Evolutionary conservation across 2,113 vertebrate genomes (phyloP).

Genomic region (Excalfactoria chinensis): DNA sequence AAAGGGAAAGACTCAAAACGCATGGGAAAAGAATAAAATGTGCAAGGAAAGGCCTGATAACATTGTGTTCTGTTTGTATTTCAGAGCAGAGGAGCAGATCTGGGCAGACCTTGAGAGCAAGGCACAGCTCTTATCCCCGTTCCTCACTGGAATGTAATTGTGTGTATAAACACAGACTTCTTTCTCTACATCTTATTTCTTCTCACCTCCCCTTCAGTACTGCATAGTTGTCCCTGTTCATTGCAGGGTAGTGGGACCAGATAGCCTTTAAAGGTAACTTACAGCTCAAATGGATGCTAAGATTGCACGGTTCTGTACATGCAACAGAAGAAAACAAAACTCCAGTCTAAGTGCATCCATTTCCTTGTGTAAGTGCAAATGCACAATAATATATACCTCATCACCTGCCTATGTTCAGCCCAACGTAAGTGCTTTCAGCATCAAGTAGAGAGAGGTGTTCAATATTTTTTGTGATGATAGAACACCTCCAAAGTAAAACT

Average conservation of each 20-base stretch:
- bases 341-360: neutral
- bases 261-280: neutral
- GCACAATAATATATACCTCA: neutral
- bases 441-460: neutral
- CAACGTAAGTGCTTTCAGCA: neutral
- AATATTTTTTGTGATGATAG: neutral
- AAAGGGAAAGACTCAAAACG: neutral
- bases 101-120: accelerated
- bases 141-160: neutral
- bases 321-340: neutral
- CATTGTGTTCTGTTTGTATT: accelerated
- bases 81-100: neutral
- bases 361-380: neutral
- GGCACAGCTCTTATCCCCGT: neutral
- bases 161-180: neutral
- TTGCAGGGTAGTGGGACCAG: too few species aligned
- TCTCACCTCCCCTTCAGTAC: neutral
- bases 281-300: too few species aligned
- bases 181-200: neutral
- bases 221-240: too few species aligned
- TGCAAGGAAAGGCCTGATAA: neutral
- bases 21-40: neutral
- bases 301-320: neutral
- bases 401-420: neutral
- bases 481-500: neutral